Percentiles rank a stretch among this genome's conserved stretches.
These are phyloP conservation scores for Phengaris arion DNA, from an alignment of 2,888 invertebrate species.

Conservation along the genomic window DNA sequence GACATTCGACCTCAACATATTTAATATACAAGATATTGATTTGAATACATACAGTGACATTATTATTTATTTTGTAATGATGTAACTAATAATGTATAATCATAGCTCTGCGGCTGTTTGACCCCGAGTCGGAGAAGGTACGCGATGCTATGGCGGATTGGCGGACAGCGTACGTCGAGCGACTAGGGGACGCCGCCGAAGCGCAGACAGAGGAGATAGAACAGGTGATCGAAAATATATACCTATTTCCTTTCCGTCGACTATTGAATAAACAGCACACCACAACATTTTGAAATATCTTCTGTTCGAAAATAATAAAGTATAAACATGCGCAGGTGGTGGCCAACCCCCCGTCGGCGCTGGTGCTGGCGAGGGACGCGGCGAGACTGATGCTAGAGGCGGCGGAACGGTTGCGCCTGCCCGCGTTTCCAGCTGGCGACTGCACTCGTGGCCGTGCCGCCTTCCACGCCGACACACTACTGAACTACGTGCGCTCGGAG, in stretches of 20 bases:
- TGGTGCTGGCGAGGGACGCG: conserved; percentile 55
- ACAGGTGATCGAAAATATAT: conserved; percentile 13
- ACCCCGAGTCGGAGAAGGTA: conserved; percentile 50
- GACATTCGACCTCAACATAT: no score
- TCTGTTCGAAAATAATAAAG: no score
- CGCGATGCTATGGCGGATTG: conserved; percentile 38
- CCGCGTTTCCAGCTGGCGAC: conserved; percentile 45
- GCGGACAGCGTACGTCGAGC: conserved; percentile 42
- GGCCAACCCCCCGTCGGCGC: conserved; percentile 37
- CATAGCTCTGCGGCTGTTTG: conserved; percentile 57
- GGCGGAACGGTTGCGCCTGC: conserved; percentile 46
- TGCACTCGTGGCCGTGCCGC: conserved; percentile 54
- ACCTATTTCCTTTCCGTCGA: no score
- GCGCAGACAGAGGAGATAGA: conserved; percentile 32
- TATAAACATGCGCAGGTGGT: conserved; percentile 30
- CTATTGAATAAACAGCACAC: no score
- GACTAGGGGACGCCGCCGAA: conserved; percentile 42
- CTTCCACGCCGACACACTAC: conserved; percentile 67
- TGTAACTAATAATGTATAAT: not conserved
- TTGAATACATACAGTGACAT: no score
- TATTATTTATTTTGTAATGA: not conserved
- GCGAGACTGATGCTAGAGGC: conserved; percentile 46
- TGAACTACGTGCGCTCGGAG: conserved; percentile 65
- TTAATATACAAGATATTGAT: no score
- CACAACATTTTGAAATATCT: no score